Conservation (phyloP, 1,140 invertebrate species). For the Saccostrea cuccullata region DNA sequence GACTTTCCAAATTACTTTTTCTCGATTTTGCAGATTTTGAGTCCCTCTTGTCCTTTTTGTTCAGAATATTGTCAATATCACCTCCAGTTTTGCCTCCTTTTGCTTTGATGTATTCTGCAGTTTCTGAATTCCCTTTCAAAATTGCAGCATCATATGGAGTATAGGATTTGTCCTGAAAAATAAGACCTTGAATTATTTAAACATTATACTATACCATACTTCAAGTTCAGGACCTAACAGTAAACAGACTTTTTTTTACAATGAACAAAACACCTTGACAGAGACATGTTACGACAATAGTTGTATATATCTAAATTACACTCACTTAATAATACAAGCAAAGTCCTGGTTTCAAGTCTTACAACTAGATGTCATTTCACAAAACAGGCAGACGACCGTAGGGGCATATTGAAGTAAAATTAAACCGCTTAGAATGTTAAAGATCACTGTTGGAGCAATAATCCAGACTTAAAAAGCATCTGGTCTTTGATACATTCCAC, state of each 20-base stretch:
- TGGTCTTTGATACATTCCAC: constrained; percentile 16
- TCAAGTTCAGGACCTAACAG: neutral
- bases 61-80: constrained; percentile 80
- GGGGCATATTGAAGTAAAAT: constrained; percentile 1
- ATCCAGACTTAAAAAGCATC: constrained; percentile 10
- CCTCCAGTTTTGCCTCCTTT: constrained; percentile 90
- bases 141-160: constrained; percentile 95
- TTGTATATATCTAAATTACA: neutral
- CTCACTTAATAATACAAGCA: neutral
- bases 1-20: constrained; percentile 44
- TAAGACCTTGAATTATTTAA: neutral
- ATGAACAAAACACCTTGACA: neutral
- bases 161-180: constrained; percentile 79
- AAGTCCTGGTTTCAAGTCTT: neutral
- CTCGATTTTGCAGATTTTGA: constrained; percentile 58
- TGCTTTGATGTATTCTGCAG: constrained; percentile 94
- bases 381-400: constrained; percentile 1
- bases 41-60: constrained; percentile 50
- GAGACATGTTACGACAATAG: neutral
- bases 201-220: neutral
- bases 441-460: constrained; percentile 19
- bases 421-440: constrained; percentile 29
- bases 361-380: constrained; percentile 28
- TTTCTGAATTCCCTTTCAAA: constrained; percentile 89
- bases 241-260: neutral